These are phyloP conservation scores for Drosophila busckii DNA, from an alignment of 1,140 invertebrate genomes.

Conservation along the genomic window DNA sequence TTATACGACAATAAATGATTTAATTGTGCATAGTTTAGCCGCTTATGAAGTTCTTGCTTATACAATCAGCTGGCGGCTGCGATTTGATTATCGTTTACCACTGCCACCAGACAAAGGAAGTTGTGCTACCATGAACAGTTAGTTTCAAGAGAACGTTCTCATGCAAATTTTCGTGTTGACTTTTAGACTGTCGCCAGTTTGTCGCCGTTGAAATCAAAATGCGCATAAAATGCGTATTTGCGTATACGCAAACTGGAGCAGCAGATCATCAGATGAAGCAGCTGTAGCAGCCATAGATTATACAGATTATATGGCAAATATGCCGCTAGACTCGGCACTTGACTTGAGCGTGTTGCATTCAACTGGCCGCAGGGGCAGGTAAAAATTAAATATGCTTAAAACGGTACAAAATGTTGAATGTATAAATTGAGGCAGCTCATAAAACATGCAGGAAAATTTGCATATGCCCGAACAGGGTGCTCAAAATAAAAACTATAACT, in stretches of 20 bases:
- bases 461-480: too few relatives aligned
- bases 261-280: conserved; percentile 47
- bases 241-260: conserved; percentile 57
- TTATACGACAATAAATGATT: too few relatives aligned
- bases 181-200: conserved; percentile 47
- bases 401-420: too few relatives aligned
- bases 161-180: conserved; percentile 37
- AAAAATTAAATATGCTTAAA: too few relatives aligned
- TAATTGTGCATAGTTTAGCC: too few relatives aligned
- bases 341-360: neutral
- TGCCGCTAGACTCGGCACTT: conserved; percentile 11
- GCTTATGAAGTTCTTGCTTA: too few relatives aligned
- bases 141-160: conserved; percentile 38
- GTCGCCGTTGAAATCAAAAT: conserved; percentile 42
- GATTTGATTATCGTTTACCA: neutral
- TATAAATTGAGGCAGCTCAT: too few relatives aligned
- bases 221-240: conserved; percentile 46
- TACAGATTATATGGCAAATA: conserved; percentile 3
- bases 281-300: too few relatives aligned
- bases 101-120: conserved; percentile 52
- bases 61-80: too few relatives aligned
- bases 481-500: too few relatives aligned
- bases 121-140: conserved; percentile 56
- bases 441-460: too few relatives aligned
- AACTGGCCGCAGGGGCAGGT: too few relatives aligned